Percentiles rank a stretch among this genome's conserved stretches.
phyloP scores from a whole-genome alignment of 2,113 vertebrate species.

The Lathamus discolor region DNA sequence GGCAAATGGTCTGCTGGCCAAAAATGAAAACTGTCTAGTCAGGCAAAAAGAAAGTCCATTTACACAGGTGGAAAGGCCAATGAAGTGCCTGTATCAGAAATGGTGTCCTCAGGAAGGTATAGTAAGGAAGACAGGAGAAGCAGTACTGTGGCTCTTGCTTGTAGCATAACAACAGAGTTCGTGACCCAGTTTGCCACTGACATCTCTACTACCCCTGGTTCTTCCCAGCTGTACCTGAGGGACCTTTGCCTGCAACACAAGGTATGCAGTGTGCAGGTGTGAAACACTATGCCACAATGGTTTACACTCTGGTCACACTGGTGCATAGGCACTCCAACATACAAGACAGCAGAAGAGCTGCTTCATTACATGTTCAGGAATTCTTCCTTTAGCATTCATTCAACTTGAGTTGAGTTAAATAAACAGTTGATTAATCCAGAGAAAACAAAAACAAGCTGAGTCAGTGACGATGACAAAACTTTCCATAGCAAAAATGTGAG shows the following conservation, averaged over 20 bases:
- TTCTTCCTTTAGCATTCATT: neutral
- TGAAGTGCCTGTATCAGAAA: neutral
- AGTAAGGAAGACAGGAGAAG: neutral
- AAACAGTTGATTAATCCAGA: neutral
- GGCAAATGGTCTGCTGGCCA: neutral
- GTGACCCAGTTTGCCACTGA: neutral
- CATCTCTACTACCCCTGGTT: fast-evolving
- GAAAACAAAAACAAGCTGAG: neutral
- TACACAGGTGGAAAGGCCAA: neutral
- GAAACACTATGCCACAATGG: neutral
- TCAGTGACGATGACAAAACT: neutral
- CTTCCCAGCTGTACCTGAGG: fast-evolving
- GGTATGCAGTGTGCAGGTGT: neutral
- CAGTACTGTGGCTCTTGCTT: fast-evolving
- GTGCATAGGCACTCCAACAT: fast-evolving
- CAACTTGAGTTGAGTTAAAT: neutral
- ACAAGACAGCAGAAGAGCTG: neutral
- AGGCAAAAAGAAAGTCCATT: neutral
- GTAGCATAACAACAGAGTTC: fast-evolving
- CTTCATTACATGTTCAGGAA: neutral
- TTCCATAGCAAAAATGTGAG: neutral
- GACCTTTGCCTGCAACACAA: neutral
- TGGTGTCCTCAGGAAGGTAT: neutral
- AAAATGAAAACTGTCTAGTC: neutral
- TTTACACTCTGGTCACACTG: neutral